A percentile compares a stretch with the other conserved stretches of the same genome.
These are phyloP conservation scores for Cryptocephalus moraei DNA, from an alignment of 2,888 invertebrate genomes.

Conservation along the genomic window DNA sequence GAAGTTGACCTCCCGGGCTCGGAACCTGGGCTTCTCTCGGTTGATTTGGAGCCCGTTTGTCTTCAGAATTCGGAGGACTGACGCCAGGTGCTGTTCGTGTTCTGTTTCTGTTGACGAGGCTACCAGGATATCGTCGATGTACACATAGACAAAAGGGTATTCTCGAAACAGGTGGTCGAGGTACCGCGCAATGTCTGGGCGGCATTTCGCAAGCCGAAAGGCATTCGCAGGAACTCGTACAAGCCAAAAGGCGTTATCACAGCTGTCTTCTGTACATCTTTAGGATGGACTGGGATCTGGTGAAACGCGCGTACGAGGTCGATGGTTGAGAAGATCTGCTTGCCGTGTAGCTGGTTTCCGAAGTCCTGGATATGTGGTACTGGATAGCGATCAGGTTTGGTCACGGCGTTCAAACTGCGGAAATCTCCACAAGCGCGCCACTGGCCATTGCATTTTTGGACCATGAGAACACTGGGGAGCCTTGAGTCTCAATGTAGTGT, in stretches of 20 bases:
- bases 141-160: conserved; percentile 3
- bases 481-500: conserved; percentile 1
- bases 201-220: conserved; percentile 6
- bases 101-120: conserved; percentile 2
- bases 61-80: conserved; percentile 1
- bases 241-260: conserved; percentile 5
- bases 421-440: conserved; percentile 2
- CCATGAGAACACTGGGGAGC: conserved; percentile 1
- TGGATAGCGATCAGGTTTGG: background rate
- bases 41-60: background rate
- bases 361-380: conserved; percentile 3
- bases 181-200: conserved; percentile 7
- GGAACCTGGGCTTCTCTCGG: too few relatives aligned
- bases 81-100: conserved; percentile 2
- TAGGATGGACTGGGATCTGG: conserved; percentile 1
- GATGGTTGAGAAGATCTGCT: conserved; percentile 1
- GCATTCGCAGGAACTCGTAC: conserved; percentile 6
- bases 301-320: conserved; percentile 1
- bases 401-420: background rate
- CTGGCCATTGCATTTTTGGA: background rate
- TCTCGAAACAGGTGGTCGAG: conserved; percentile 5
- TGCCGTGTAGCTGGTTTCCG: background rate
- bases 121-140: conserved; percentile 7
- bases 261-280: conserved; percentile 4
- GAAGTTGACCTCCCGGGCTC: too few relatives aligned